Base-by-base conservation (phyloP, 2,797 vertebrate genomes). In the Aphelocoma californica region DNA sequence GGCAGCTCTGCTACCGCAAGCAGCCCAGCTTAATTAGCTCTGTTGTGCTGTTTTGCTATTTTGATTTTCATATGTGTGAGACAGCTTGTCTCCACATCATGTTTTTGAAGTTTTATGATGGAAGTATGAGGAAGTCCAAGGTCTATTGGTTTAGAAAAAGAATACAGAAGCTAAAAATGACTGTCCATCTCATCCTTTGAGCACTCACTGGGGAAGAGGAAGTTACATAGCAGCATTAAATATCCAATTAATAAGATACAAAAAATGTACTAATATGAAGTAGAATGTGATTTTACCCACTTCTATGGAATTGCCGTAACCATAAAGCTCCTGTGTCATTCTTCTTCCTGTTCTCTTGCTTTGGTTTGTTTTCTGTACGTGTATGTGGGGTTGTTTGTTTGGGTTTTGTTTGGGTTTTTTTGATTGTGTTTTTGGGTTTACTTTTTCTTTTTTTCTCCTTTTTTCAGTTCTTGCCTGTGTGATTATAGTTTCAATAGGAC, bases 311-410 rank as follows among this genome's bases (percentile, higher is more conserved):
- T 14, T 48, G 6, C 9, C 20, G 18, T 79, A 53, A 50, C 9
- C 7, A 9, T 61, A 57, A 87, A 81, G 8, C 2, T 50, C 17
- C 18, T 53, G 13, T 40, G 3, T 53, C 0, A 24, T 81, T 89
- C 86, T 72, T 56, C 6, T 4, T 62, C 6, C 44, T 8, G 2
- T 70, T 23, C 5, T 54, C 23, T 57, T 17, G 5, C 32, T 28
- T 73, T n/a, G 2, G 5, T 51, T 10, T 36, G 7, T 0, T 36
- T 36, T 54, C 58, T 25, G 3, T 25, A 8, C 21, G 15, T 25
- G 15, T 8, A 12, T 12, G 12, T 1, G 6, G 1, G 0, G 0
- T 12, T 6, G 5, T 13, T 25, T 28, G 14, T 11, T 36, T 71
- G 13, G 1, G 3, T 14, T n/a, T 60, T 6, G 3, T 32, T 45